Evolutionary conservation across 2,797 vertebrate species (phyloP), one percentile per base, ranked within the genome.

Genomic region (Sebastolobus altivelis): DNA sequence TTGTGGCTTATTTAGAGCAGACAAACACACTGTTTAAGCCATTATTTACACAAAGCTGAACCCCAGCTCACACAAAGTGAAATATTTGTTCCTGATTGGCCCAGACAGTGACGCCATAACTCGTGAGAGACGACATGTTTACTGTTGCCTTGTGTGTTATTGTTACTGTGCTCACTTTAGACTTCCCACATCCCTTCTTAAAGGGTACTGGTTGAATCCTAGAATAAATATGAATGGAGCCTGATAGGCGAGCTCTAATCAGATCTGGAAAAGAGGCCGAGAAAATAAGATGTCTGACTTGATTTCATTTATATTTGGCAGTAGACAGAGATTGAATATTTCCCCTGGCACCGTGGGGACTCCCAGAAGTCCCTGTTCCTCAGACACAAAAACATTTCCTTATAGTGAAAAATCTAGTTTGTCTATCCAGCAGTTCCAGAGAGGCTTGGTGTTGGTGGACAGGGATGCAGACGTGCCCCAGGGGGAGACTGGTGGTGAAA

Each of bases 101-200:
- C 56, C 79, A 74, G 87, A 88, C 85, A 27, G 65, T 54, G 68
- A 77, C 20, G 2, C 40, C 73, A 90, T 86, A 40, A 62, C 71
- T 84, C 58, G 10, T 59, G 59, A 52, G 68, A 87, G 65, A 58
- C 68, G 88, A 84, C 74, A 84, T 91, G 88, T 92, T 90, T 87
- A 89, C 76, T 74, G 79, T 49, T 73, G 82, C 60, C 80, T 77
- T 82, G 84, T 74, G 75, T 90, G 84, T 93, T 92, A 72, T 90
- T 85, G 83, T 87, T 87, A 63, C 81, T 82, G 68, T 27, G 69
- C 74, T 90, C 37, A 76, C 81, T 84, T 84, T 52, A 49, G 67
- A 12, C 77, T 86, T 83, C 74, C 85, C 89, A 92, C 84, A 90
- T 74, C 56, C 67, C 66, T 66, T 75, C 77, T 80, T 63, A 16